A percentile compares a stretch with the other conserved stretches of the same genome.
phyloP scores from a whole-genome alignment of 2,888 invertebrate species.

The Physocephala rufipes region DNA sequence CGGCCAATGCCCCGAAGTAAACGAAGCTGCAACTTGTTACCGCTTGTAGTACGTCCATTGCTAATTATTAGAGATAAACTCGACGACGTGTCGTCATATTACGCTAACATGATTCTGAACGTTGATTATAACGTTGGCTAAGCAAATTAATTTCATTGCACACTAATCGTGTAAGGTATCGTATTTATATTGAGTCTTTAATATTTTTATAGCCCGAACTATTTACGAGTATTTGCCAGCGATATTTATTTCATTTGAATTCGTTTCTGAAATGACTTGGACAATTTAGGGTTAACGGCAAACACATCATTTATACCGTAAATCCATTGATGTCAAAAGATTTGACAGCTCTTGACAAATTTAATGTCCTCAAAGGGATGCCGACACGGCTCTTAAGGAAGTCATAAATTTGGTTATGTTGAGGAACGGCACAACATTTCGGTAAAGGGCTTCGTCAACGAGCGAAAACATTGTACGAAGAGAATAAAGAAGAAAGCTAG shows the following conservation, averaged over 20 bases:
- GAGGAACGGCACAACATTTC: constrained; percentile 5
- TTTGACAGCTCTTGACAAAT: constrained; percentile 54
- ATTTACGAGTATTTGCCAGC: background rate
- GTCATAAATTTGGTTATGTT: constrained; percentile 49
- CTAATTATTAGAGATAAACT: background rate
- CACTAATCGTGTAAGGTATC: no score
- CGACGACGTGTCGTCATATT: background rate
- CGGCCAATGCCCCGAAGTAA: constrained; percentile 17
- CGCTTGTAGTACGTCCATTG: background rate
- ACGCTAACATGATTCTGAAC: background rate
- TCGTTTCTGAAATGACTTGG: background rate
- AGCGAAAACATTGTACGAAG: no score
- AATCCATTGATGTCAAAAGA: constrained; percentile 48
- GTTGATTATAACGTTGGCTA: background rate
- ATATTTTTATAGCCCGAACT: no score
- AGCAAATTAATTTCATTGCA: background rate
- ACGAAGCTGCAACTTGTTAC: background rate
- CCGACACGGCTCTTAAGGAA: constrained; percentile 42
- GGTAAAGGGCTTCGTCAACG: no score
- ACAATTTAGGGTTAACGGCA: background rate
- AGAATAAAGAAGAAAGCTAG: no score
- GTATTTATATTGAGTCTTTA: no score
- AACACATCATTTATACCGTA: constrained; percentile 40
- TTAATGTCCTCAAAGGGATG: constrained; percentile 48
- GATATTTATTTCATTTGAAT: background rate